Evolutionary conservation across 1,140 invertebrate species (phyloP).

Genomic region (Eurosta solidaginis): DNA sequence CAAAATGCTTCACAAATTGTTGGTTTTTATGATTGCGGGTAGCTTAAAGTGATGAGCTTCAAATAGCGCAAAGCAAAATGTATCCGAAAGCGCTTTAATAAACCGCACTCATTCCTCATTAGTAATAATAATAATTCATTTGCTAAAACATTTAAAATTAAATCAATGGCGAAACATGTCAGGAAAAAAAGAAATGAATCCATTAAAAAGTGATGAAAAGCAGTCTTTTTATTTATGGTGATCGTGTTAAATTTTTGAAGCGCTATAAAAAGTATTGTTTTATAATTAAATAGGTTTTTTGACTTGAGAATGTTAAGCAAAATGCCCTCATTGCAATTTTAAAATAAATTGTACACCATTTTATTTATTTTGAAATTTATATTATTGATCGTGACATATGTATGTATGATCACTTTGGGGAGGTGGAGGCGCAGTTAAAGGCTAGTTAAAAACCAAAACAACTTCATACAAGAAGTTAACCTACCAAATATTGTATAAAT

Average conservation of each 20-base stretch:
- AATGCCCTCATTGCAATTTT: too few species aligned
- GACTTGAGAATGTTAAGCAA: too few species aligned
- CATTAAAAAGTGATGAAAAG: neutral
- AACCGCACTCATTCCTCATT: neutral
- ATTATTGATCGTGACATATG: too few species aligned
- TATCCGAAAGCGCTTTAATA: neutral
- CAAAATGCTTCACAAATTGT: neutral
- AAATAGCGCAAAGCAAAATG: neutral
- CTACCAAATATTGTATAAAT: too few species aligned
- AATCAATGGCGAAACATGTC: neutral
- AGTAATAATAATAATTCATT: constrained; percentile 18
- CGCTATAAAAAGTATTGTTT: neutral
- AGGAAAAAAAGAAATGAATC: constrained; percentile 6
- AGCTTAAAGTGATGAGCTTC: neutral
- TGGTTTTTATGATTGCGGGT: neutral
- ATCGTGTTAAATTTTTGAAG: neutral
- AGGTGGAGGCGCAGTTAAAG: too few species aligned
- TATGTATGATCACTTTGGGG: too few species aligned
- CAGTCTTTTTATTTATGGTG: too few species aligned
- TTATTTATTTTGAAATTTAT: too few species aligned
- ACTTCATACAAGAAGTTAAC: too few species aligned
- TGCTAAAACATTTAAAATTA: constrained; percentile 1
- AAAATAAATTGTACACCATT: too few species aligned
- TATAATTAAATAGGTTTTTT: neutral
- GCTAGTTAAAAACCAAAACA: too few species aligned